Evolutionary conservation across 1,140 invertebrate genomes (phyloP).

Genomic region (Drosophila santomea): DNA sequence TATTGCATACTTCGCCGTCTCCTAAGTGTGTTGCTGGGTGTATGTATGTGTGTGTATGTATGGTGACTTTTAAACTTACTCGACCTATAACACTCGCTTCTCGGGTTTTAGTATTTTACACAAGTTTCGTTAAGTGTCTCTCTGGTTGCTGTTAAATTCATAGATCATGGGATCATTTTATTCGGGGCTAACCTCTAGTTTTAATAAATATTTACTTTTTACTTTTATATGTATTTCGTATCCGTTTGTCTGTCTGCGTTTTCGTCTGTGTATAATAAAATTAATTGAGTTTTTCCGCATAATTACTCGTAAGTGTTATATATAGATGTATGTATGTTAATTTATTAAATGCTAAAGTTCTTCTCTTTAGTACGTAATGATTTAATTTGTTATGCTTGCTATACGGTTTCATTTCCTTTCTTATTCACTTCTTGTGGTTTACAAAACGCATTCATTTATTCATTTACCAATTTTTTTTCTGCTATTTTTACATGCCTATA

Average conservation of each 20-base stretch:
- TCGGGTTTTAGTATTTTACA: slow-evolving; percentile 44
- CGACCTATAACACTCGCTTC: slow-evolving; percentile 36
- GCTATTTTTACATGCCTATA: slow-evolving; percentile 69
- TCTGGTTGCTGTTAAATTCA: slow-evolving; percentile 49
- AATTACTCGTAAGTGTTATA: slow-evolving; percentile 53
- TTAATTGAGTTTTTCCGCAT: slow-evolving; percentile 50
- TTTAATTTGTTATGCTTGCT: slow-evolving; percentile 60
- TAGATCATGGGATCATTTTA: slow-evolving; percentile 34
- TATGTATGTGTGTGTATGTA: slow-evolving; percentile 12
- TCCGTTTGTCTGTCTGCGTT: slow-evolving; percentile 27
- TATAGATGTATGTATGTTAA: slow-evolving; percentile 59
- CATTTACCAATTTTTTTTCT: slow-evolving; percentile 23
- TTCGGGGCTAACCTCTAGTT: slow-evolving; percentile 45
- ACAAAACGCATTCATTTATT: slow-evolving; percentile 28
- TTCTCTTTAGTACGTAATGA: slow-evolving; percentile 58
- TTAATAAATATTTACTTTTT: slow-evolving; percentile 46
- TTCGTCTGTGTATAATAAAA: slow-evolving; percentile 40
- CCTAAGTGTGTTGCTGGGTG: slow-evolving; percentile 1
- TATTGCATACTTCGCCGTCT: slow-evolving; percentile 5
- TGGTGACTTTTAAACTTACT: slow-evolving; percentile 27
- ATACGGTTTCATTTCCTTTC: slow-evolving; percentile 37
- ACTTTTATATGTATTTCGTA: slow-evolving; percentile 47
- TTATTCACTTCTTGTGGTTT: slow-evolving; percentile 15
- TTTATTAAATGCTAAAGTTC: slow-evolving; percentile 72
- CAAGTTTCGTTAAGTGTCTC: slow-evolving; percentile 48